Base-by-base conservation (phyloP, 2,888 invertebrate species). In the Cephus spinipes region DNA sequence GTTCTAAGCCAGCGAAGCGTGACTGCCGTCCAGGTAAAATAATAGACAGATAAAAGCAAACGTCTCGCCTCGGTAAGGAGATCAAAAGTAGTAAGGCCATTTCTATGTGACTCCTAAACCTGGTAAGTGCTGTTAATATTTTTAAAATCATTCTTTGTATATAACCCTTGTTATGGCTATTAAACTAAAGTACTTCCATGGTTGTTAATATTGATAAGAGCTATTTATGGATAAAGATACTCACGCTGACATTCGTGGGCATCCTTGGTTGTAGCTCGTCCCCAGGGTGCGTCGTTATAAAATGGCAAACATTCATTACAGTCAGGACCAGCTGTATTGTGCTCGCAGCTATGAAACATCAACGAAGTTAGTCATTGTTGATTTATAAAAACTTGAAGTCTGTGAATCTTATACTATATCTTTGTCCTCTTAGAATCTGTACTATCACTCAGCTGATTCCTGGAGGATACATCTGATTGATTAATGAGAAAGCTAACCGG, bases 221-320 rank as follows among this genome's bases (percentile, higher is more conserved):
- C 34, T 36, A 34, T 33, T 36, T 15, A 15, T n/a, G 12, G n/a
- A 35, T 23, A 55, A 55, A 23, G 9, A 69, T 69, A 93, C 96
- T 94, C 92, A 99, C 99, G 95, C 94, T 96, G 96, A 93, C 98
- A 98, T 92, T 98, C 99, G 91, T 98, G 96, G 1, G 97, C 97
- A 90, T 98, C 96, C 76, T 94, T 94, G 0, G 96, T 96, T 1
- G 97, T 97, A 9, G 99, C 99, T 85, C 98, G 94, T 76, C 95
- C 95, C 99, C 99, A 99, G 1, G 99, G 99, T 35, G 96, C 96
- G 91, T 99, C 98, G 91, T 99, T 98, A 93, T 96, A 99, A 92
- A 98, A 97, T 79, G 98, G 98, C 82, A 96, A 92, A 90, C 99
- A 99, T 85, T 96, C 95, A 86, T 97, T 96, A 90, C 99, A 99